Evolutionary conservation across 2,888 invertebrate genomes (phyloP).

Genomic region (Chymomyza procnemis): DNA sequence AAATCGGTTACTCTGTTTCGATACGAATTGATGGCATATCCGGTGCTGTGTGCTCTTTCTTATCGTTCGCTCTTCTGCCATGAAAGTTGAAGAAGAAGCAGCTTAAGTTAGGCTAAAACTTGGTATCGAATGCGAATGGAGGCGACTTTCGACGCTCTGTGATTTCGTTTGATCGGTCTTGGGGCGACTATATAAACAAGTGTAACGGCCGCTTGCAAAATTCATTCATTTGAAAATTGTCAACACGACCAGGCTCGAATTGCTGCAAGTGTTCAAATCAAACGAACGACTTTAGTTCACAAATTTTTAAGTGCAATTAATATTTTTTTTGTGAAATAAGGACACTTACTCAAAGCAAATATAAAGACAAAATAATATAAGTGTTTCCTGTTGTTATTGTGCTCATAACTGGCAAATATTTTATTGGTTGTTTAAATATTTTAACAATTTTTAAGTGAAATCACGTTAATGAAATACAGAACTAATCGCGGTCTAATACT

Average conservation of each 20-base stretch:
- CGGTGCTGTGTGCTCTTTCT: background rate
- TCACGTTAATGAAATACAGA: slow-evolving; percentile 78
- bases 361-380: background rate
- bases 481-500: slow-evolving; percentile 78
- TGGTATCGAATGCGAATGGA: background rate
- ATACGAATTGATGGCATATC: slow-evolving; percentile 4
- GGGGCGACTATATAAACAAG: slow-evolving; percentile 64
- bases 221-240: slow-evolving; percentile 71
- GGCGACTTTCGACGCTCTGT: background rate
- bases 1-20: background rate
- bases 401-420: background rate
- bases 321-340: background rate
- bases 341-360: background rate
- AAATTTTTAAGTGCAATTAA: background rate
- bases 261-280: slow-evolving; percentile 23
- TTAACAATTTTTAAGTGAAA: slow-evolving; percentile 5
- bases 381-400: background rate
- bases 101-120: too few relatives aligned
- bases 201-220: slow-evolving; percentile 47
- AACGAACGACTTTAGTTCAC: background rate
- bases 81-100: slow-evolving; percentile 19
- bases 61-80: slow-evolving; percentile 20
- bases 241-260: slow-evolving; percentile 58
- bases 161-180: background rate
- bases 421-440: slow-evolving; percentile 6